Percentiles rank a stretch among this genome's conserved stretches.
Evolutionary conservation across 2,113 vertebrate species (phyloP).

Genomic region (Sorex araneus): DNA sequence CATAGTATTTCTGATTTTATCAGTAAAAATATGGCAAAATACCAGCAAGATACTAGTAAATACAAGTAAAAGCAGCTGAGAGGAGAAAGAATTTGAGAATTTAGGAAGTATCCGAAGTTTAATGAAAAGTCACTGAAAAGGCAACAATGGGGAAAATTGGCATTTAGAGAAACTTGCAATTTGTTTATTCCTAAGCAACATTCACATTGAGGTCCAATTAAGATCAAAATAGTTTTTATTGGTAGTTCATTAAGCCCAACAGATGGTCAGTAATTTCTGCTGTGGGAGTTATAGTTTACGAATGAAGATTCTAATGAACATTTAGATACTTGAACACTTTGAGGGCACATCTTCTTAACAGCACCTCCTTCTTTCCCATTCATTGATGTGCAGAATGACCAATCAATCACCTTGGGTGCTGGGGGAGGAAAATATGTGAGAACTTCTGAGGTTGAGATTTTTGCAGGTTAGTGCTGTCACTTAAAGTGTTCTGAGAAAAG

Average conservation of each 20-base stretch:
- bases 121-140: conserved; percentile 46
- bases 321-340: not conserved
- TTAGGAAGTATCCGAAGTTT: not conserved
- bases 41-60: too few species aligned
- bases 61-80: not conserved
- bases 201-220: conserved; percentile 67
- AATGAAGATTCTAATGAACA: conserved; percentile 69
- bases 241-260: conserved; percentile 62
- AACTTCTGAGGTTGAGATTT: not conserved
- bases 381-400: not conserved
- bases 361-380: not conserved
- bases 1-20: conserved; percentile 35
- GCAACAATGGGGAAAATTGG: conserved; percentile 31
- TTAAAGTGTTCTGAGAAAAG: not conserved
- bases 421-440: not conserved
- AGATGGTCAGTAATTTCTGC: conserved; percentile 69
- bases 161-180: conserved; percentile 45
- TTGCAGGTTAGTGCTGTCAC: not conserved
- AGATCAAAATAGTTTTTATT: conserved; percentile 72
- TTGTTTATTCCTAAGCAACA: conserved; percentile 71
- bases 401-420: not conserved
- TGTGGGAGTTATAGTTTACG: conserved; percentile 68
- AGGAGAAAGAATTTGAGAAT: conserved; percentile 42
- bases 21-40: not conserved
- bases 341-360: conserved; percentile 25